Evolutionary conservation across 2,888 invertebrate species (phyloP).

Genomic region (Nemoura dubitans): DNA sequence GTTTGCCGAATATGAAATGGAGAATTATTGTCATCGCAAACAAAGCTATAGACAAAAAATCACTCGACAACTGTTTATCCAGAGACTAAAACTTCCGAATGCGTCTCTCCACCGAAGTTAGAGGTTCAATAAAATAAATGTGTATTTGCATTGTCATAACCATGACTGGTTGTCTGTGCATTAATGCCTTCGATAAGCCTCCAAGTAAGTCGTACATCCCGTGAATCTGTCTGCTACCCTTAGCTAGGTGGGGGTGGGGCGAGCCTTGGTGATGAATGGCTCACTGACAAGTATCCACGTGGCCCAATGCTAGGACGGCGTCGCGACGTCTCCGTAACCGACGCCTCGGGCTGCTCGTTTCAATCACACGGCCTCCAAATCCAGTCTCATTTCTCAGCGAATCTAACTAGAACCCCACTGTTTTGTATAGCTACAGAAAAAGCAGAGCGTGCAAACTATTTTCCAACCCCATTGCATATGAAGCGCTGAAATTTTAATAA

Average conservation of each 20-base stretch:
- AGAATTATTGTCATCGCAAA: too few relatives aligned
- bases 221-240: too few relatives aligned
- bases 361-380: background rate
- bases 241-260: too few relatives aligned
- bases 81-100: background rate
- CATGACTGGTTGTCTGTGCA: background rate
- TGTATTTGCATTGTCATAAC: background rate
- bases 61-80: background rate
- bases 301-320: too few relatives aligned
- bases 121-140: background rate
- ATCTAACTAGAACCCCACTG: too few relatives aligned
- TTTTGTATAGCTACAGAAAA: too few relatives aligned
- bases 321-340: too few relatives aligned
- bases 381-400: background rate
- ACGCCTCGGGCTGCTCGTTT: background rate
- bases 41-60: too few relatives aligned
- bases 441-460: too few relatives aligned
- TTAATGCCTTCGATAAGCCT: background rate
- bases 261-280: too few relatives aligned
- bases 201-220: background rate
- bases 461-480: background rate
- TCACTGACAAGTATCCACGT: too few relatives aligned
- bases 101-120: background rate
- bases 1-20: too few relatives aligned
- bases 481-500: background rate